Evolutionary conservation across 2,888 invertebrate genomes (phyloP), one percentile per base, ranked within the genome.

Genomic region (Lordiphosa andalusiaca): DNA sequence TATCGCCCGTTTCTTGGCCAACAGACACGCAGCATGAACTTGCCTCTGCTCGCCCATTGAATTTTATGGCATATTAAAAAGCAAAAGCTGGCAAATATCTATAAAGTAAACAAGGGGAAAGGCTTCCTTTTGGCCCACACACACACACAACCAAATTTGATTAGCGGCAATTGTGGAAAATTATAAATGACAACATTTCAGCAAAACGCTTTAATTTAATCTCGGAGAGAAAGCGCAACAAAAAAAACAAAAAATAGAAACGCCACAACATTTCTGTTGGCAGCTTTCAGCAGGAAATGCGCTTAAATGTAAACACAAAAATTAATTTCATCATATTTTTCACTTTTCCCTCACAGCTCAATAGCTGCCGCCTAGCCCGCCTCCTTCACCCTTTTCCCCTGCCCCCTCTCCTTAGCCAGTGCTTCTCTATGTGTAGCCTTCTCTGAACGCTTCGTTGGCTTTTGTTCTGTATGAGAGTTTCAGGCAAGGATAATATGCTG

Each of bases 271-370:
- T 81, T 81, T 76, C 67, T 50, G 48, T 58, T 53, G 12, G 3
- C 44, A 69, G 73, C 78, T 67, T 78, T 78, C 55, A 66, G 49
- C 51, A 61, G 50, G 39, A 48, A 64, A 30, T 30, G 55, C 53
- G 69, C 76, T 81, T 59, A 63, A 82, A 71, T 78, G 78, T 69
- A 67, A 83, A 75, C 77, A 81, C 81, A 83, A 77, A 80, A 80
- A 83, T 80, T 80, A 80, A 80, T 80, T 83, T 71, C 71, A 77
- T 73, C 81, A 81, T 80, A 80, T 80, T 80, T 80, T 83, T 80
- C 81, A 80, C 66, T 80, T 83, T 75, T 48, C 61, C 53, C 30
- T 30, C 42, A 44, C 30, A 50, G 41, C 44, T 55, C 49, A 68
- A 53, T 53, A 59, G 50, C 42, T 50, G 38, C 46, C 37, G 51